A percentile compares a stretch with the other conserved stretches of the same genome.
Conservation (phyloP, 1,140 invertebrate genomes). For the Agrilus planipennis region DNA sequence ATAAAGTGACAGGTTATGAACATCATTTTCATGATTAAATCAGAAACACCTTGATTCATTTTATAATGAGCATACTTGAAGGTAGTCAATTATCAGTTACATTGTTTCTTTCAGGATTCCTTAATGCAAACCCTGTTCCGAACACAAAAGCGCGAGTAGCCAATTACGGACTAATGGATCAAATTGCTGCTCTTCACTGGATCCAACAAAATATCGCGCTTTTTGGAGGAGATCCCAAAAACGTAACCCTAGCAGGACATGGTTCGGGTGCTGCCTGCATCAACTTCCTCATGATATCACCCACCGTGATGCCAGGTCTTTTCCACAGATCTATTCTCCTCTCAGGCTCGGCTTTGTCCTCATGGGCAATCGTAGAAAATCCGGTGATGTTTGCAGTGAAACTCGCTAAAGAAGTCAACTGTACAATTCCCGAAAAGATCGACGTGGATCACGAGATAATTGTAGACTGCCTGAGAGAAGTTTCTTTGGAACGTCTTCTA, state of each 20-base stretch:
- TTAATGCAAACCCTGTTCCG: slow-evolving; percentile 72
- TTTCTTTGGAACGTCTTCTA: slow-evolving; percentile 64
- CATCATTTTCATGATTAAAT: too few species aligned
- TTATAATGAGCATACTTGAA: too few species aligned
- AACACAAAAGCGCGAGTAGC: slow-evolving; percentile 68
- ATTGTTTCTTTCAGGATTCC: slow-evolving; percentile 51
- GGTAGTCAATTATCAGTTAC: not conserved
- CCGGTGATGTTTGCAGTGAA: slow-evolving; percentile 75
- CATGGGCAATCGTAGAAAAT: slow-evolving; percentile 87
- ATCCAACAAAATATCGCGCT: slow-evolving; percentile 82
- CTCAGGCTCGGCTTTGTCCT: slow-evolving; percentile 85
- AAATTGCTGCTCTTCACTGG: slow-evolving; percentile 84
- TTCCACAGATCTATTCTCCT: slow-evolving; percentile 85
- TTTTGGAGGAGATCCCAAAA: slow-evolving; percentile 80
- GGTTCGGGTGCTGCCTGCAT: slow-evolving; percentile 91
- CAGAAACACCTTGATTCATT: too few species aligned
- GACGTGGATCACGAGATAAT: slow-evolving; percentile 67
- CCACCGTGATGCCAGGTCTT: slow-evolving; percentile 76
- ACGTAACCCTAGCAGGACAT: slow-evolving; percentile 85
- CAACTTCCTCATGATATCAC: slow-evolving; percentile 89
- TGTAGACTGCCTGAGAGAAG: slow-evolving; percentile 68
- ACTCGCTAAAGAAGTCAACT: slow-evolving; percentile 76
- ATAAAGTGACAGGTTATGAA: too few species aligned
- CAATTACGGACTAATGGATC: slow-evolving; percentile 91
- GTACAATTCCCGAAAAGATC: slow-evolving; percentile 65